phyloP scores from a whole-genome alignment of 2,888 invertebrate species.

The Luperina nickerlii region DNA sequence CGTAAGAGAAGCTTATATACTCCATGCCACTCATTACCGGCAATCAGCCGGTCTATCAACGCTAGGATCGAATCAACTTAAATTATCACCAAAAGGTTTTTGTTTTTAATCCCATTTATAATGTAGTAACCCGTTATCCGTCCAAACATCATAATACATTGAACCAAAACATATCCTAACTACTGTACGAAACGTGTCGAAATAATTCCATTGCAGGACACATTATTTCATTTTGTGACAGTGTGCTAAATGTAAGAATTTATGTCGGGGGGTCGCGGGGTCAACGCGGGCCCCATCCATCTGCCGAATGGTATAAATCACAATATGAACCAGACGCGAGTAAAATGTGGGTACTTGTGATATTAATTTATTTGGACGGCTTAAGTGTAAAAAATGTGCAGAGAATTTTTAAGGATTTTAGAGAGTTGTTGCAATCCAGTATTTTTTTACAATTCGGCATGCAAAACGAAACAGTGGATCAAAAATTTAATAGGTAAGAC shows the following conservation, averaged over 20 bases:
- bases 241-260: conserved; percentile 81
- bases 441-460: neutral
- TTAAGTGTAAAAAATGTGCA: conserved; percentile 44
- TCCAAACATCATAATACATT: conserved; percentile 55
- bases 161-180: conserved; percentile 56
- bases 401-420: conserved; percentile 27
- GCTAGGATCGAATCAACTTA: neutral
- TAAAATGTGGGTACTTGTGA: conserved; percentile 57
- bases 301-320: conserved; percentile 76
- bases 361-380: conserved; percentile 54
- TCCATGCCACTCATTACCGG: neutral
- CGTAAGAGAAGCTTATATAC: neutral
- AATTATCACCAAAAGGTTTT: neutral
- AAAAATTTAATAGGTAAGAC: neutral
- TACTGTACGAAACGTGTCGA: conserved; percentile 73
- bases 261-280: conserved; percentile 78
- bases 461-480: neutral
- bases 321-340: conserved; percentile 67
- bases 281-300: conserved; percentile 74
- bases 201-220: conserved; percentile 77
- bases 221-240: conserved; percentile 74
- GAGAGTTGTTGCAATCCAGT: neutral
- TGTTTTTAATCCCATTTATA: neutral
- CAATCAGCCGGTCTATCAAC: no score
- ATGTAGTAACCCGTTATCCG: conserved; percentile 4